Percentiles rank a stretch among this genome's conserved stretches.
Evolutionary conservation across 2,113 vertebrate genomes (phyloP).

Genomic region (human): GRCh38 chr16:63609001-63609500

Average conservation of each 20-base stretch:
- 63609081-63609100: not conserved
- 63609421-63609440: not conserved
- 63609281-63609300: not conserved
- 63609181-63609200: not conserved
- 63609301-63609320: not conserved
- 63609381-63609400: not conserved
- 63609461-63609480: not conserved
- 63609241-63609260: not conserved
- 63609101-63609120: not conserved
- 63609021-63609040: not conserved
- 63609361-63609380: not conserved
- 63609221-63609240: not conserved
- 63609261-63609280: rapidly evolving
- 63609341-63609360: not conserved
- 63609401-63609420: rapidly evolving
- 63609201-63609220: not conserved
- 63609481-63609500: not conserved
- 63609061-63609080: not conserved
- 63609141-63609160: not conserved
- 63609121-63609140: not conserved
- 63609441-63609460: not conserved
- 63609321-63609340: not conserved
- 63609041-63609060: not conserved
- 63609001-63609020: not conserved
- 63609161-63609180: not conserved